Base-by-base conservation (phyloP, 2,888 invertebrate genomes). In the Ischnura elegans region DNA sequence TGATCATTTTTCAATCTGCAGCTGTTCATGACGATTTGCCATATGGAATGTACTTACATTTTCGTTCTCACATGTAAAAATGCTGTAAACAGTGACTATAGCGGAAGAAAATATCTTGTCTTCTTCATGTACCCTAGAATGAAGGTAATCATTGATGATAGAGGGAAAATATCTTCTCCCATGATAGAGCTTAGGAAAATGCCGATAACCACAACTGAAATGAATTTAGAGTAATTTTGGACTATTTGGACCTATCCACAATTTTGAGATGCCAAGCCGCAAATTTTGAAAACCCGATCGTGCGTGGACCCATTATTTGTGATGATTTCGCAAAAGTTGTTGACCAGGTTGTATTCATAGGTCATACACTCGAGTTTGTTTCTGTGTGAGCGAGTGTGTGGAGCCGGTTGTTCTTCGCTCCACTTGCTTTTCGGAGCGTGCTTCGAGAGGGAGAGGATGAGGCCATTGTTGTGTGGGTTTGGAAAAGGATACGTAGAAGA, bases 391-490 rank as follows among this genome's bases (percentile, higher is more conserved):
- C n/a, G n/a, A n/a, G n/a, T n/a, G 47, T 76, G 76, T 76, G 29
- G 29, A 76, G 76, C 76, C 76, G 76, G 36, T 76, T 76, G 36
- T 36, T 76, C 36, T 76, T 76, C 76, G 76, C 76, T 76, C 76
- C 76, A 76, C 76, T 76, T 76, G 25, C 36, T 76, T 76, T 76
- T 76, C 76, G 76, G 76, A 36, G 36, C 76, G 76, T 76, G 36
- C 2, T 36, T 76, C 76, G 76, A 76, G 76, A 51, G 76, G 25
- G 76, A 36, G n/a, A 36, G 76, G 16, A 36, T 13, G 76, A 76
- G 76, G 36, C 76, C 76, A 76, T 76, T 76, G 76, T 76, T 76
- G n/a, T n/a, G n/a, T n/a, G n/a, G 76, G 76, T 5, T 10, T 10
- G 10, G 76, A 36, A 76, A 76, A 36, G 29, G 36, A 36, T 29